Percentiles rank a stretch among this genome's conserved stretches.
phyloP scores from a whole-genome alignment of 2,797 vertebrate genomes.

The Ambastaia sidthimunki region DNA sequence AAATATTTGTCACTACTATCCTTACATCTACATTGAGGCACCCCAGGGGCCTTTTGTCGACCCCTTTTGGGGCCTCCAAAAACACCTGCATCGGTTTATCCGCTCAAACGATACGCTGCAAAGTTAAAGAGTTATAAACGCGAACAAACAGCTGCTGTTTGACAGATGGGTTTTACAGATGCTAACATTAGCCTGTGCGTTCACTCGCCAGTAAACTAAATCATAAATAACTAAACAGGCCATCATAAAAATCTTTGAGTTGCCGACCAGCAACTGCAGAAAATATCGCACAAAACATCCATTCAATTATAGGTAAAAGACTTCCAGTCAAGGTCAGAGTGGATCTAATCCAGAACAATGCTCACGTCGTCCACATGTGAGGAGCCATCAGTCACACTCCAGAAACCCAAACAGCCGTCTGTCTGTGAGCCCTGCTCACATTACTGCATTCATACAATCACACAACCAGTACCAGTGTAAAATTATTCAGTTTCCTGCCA shows the following conservation, averaged over 20 bases:
- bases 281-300: neutral
- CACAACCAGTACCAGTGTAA: neutral
- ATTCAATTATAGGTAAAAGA: conserved; percentile 25
- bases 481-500: neutral
- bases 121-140: conserved; percentile 31
- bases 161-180: conserved; percentile 74
- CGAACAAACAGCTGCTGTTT: conserved; percentile 66
- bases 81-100: neutral
- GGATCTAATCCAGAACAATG: conserved; percentile 38
- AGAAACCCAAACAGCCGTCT: conserved; percentile 7
- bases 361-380: conserved; percentile 28
- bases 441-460: neutral
- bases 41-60: no score
- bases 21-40: no score
- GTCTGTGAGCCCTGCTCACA: neutral
- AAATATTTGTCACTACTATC: no score
- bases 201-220: conserved; percentile 58
- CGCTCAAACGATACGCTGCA: neutral
- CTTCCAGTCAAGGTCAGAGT: conserved; percentile 20
- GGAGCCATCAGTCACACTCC: conserved; percentile 30
- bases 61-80: neutral
- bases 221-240: conserved; percentile 53
- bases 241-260: conserved; percentile 28
- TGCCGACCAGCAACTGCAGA: conserved; percentile 5
- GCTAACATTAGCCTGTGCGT: conserved; percentile 70